Base-by-base conservation (phyloP, 1,140 invertebrate species). In the Pachyrhynchus sulphureomaculatus region DNA sequence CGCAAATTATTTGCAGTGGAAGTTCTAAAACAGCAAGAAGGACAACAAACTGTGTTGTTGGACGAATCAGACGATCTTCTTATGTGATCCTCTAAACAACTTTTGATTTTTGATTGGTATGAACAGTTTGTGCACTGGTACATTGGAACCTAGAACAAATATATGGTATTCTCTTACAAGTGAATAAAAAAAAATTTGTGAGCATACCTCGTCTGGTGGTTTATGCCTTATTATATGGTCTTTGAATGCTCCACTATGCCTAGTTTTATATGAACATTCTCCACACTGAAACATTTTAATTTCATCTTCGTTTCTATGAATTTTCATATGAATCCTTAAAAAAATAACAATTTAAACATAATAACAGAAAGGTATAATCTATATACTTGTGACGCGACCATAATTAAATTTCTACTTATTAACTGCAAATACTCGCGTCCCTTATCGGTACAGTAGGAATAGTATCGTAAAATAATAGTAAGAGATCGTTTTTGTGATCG, bases 241-340 rank as follows among this genome's bases (percentile, higher is more conserved):
- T 37, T 52, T 52, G n/a, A 18, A 52, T 17, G 48, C 32, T 12
- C 48, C 33, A 29, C 48, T 52, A 18, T 52, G 48, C 17, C 48
- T 17, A 9, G 48, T 52, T 36, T 52, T 52, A 20, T 52, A 52
- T 1, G 48, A 18, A 52, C 48, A 52, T 4, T 52, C 48, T 15
- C 13, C 48, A 36, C 48, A 52, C 18, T 52, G 32, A 36, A 52
- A 52, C 48, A 52, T 52, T 52, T 52, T 52, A 18, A 52, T 36
- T 52, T 52, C 48, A 13, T 36, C 18, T 3, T 52, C 48, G 4
- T 5, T 34, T 37, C 36, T 52, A 21, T 52, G 48, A 18, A 52
- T n/a, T 29, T 52, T 52, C 48, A 52, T 52, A 37, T 52, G 48
- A 37, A 52, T 52, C 33, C 48, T 52, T 36, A 20, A 37, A 44